Percentiles rank a stretch among this genome's conserved stretches.
phyloP scores from a whole-genome alignment of 2,113 vertebrate genomes.

The Hydropotes inermis region DNA sequence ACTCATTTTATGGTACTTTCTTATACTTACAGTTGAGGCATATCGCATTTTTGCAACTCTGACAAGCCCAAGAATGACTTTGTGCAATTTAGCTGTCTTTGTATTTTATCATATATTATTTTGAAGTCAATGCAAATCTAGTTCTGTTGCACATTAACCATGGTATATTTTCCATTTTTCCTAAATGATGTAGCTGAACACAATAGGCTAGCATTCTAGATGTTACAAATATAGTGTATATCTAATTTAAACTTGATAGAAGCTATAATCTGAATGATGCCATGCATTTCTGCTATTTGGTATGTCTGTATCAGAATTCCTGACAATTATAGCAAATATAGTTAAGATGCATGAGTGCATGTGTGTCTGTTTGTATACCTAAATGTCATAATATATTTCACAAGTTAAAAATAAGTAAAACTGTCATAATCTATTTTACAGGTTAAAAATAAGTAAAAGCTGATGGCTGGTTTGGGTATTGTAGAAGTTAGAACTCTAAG shows the following conservation, averaged over 20 bases:
- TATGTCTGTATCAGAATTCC: background rate
- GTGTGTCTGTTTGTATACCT: background rate
- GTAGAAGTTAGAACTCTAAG: background rate
- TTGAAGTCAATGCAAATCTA: constrained; percentile 37
- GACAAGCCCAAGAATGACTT: constrained; percentile 15
- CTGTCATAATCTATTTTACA: background rate
- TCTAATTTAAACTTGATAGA: constrained; percentile 38
- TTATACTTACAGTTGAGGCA: background rate
- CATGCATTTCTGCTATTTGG: background rate
- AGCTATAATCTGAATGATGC: background rate
- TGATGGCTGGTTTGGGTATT: background rate
- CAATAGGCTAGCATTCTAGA: background rate
- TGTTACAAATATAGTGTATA: constrained; percentile 54
- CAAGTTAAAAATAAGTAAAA: background rate
- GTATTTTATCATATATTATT: background rate
- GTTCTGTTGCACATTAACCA: background rate
- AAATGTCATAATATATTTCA: background rate
- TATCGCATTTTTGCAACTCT: background rate
- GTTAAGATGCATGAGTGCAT: background rate
- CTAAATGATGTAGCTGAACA: background rate
- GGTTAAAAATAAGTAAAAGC: background rate
- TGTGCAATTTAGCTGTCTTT: constrained; percentile 2
- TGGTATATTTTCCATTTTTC: background rate
- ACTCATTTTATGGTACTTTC: constrained; percentile 26
- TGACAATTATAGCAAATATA: background rate